phyloP scores from a whole-genome alignment of 2,797 vertebrate species.

The Takifugu rubripes region DNA sequence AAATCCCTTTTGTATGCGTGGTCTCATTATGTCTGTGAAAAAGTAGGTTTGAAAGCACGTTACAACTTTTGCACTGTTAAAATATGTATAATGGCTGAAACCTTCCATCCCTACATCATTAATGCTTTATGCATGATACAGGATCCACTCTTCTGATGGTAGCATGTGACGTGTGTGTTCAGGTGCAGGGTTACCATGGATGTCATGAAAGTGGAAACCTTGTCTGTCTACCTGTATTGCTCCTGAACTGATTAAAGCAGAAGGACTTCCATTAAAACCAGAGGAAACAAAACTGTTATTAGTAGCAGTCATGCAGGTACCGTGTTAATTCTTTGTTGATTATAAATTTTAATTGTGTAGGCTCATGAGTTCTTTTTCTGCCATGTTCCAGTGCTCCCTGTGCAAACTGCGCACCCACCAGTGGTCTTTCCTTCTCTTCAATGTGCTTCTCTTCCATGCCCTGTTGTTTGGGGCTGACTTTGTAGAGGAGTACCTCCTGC shows the following conservation, averaged over 20 bases:
- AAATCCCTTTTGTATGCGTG: no score
- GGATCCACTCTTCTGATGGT: slow-evolving; percentile 31
- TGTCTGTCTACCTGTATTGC: slow-evolving; percentile 40
- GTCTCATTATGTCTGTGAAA: no score
- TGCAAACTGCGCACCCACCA: slow-evolving; percentile 89
- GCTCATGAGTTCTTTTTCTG: neutral
- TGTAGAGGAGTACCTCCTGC: slow-evolving; percentile 88
- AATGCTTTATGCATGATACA: slow-evolving; percentile 48
- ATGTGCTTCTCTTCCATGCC: slow-evolving; percentile 84
- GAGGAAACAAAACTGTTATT: slow-evolving; percentile 15
- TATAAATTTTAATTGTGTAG: neutral
- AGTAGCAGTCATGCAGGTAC: slow-evolving; percentile 68
- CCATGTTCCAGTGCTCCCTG: slow-evolving; percentile 69
- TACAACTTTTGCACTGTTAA: neutral
- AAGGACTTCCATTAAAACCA: slow-evolving; percentile 24
- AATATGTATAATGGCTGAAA: neutral
- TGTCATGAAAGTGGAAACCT: slow-evolving; percentile 61
- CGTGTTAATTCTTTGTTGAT: slow-evolving; percentile 5
- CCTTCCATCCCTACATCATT: slow-evolving; percentile 31
- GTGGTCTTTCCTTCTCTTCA: slow-evolving; percentile 93
- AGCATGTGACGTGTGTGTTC: slow-evolving; percentile 27
- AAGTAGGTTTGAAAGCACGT: no score
- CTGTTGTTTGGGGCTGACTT: slow-evolving; percentile 90
- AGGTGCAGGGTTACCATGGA: slow-evolving; percentile 56
- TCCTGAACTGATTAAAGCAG: slow-evolving; percentile 6